Evolutionary conservation across 1,140 invertebrate genomes (phyloP).

Genomic region (Chironomus tepperi): DNA sequence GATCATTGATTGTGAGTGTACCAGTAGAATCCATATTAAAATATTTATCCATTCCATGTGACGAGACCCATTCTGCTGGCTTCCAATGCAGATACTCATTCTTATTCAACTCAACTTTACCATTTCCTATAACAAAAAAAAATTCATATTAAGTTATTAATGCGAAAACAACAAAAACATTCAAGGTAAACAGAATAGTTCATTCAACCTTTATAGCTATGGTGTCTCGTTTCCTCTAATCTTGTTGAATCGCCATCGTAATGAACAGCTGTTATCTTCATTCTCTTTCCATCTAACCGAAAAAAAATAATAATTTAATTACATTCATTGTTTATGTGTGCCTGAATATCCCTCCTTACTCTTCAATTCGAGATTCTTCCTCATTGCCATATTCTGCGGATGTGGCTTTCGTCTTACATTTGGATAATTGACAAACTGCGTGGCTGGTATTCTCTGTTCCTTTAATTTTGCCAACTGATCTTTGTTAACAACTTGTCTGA

Average conservation of each 20-base stretch:
- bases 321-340: neutral
- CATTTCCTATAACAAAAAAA: neutral
- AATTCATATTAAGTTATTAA: too few relatives aligned
- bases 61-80: neutral
- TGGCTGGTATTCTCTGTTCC: neutral
- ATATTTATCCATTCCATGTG: conserved; percentile 3
- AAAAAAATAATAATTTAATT: neutral
- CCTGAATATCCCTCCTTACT: neutral
- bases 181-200: neutral
- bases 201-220: neutral
- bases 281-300: neutral
- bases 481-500: neutral
- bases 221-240: neutral
- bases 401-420: neutral
- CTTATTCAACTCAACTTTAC: neutral
- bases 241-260: neutral
- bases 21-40: neutral
- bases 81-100: conserved; percentile 17
- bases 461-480: conserved; percentile 4
- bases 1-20: neutral
- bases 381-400: neutral
- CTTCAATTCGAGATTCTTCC: neutral
- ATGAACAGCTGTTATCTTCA: neutral
- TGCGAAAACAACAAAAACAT: neutral
- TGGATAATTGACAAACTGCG: neutral